phyloP scores from a whole-genome alignment of 2,113 vertebrate genomes.

The Anhinga rufa region DNA sequence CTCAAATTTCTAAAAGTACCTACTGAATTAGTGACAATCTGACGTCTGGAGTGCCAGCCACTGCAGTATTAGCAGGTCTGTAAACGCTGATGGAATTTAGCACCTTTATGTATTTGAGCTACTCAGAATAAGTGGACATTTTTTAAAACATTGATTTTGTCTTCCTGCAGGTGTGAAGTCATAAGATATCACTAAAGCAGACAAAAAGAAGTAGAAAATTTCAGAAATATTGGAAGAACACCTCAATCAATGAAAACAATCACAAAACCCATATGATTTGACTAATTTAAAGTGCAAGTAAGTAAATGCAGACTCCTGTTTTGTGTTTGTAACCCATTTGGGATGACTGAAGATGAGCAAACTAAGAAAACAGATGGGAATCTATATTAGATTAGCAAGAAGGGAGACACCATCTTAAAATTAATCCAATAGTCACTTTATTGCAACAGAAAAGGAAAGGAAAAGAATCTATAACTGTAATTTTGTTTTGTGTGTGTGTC shows the following conservation, averaged over 20 bases:
- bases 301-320: neutral
- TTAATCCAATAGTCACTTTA: neutral
- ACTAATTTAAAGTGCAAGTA: neutral
- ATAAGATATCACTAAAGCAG: neutral
- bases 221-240: neutral
- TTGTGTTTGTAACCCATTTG: neutral
- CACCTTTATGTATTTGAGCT: neutral
- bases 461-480: neutral
- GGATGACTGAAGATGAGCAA: neutral
- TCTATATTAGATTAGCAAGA: neutral
- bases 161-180: neutral
- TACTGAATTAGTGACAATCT: neutral
- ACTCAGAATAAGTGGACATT: neutral
- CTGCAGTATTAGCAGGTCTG: neutral
- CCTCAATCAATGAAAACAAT: neutral
- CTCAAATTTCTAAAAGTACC: neutral
- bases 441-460: neutral
- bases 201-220: neutral
- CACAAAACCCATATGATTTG: neutral
- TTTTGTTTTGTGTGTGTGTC: neutral
- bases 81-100: neutral
- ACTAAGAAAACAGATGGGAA: neutral
- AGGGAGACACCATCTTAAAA: neutral
- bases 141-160: neutral
- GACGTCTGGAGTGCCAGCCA: neutral